Conservation (phyloP, 2,113 vertebrate genomes). For the Gopherus flavomarginatus region DNA sequence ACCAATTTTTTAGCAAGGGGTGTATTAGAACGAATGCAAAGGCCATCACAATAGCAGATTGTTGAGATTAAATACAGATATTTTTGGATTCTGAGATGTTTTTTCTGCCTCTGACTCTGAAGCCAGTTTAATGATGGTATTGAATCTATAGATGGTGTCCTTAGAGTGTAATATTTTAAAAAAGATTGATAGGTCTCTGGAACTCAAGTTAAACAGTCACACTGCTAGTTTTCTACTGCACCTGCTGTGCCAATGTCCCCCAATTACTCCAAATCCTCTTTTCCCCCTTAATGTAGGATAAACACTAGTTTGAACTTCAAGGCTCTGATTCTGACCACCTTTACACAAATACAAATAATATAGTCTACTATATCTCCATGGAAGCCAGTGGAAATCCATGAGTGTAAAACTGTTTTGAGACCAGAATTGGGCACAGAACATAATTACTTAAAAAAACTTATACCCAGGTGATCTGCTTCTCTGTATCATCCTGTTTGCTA, state of each 20-base stretch:
- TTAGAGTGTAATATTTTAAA: not conserved
- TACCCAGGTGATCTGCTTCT: not conserved
- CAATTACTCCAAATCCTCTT: not conserved
- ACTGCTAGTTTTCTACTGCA: not conserved
- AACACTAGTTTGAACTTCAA: not conserved
- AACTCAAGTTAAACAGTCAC: not conserved
- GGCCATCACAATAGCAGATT: not conserved
- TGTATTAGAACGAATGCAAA: not conserved
- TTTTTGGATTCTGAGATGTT: not conserved
- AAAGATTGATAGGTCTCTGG: not conserved
- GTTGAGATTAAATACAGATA: not conserved
- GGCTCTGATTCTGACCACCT: not conserved
- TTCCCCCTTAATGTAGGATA: not conserved
- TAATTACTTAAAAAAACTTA: not conserved
- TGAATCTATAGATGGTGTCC: not conserved
- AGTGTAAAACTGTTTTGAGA: not conserved
- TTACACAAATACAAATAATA: not conserved
- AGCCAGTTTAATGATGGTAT: not conserved
- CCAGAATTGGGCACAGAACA: not conserved
- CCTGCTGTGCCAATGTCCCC: not conserved
- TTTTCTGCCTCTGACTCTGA: not conserved
- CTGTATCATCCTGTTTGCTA: not conserved
- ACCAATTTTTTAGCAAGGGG: not conserved
- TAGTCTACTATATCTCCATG: rapidly evolving
- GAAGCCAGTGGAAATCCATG: rapidly evolving